Conservation (phyloP, 1,140 invertebrate genomes). For the Drosophila biarmipes region DNA sequence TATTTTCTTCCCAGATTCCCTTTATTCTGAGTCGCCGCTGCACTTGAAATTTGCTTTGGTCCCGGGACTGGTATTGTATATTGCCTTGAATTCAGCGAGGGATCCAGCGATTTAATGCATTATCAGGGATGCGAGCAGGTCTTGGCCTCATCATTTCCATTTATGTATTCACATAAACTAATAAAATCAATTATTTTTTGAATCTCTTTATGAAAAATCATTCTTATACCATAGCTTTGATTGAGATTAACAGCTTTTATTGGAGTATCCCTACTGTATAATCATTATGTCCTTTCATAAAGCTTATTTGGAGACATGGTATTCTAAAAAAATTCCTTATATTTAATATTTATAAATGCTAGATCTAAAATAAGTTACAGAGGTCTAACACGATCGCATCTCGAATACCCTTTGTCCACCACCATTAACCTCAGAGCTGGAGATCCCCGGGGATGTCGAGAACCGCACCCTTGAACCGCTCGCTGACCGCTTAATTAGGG, state of each 20-base stretch:
- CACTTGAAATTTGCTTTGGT: conserved; percentile 48
- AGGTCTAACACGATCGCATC: conserved; percentile 5
- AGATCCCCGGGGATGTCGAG: conserved; percentile 19
- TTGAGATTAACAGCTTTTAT: too few species aligned
- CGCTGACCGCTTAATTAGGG: conserved; percentile 74
- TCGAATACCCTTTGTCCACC: conserved; percentile 34
- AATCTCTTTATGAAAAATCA: too few species aligned
- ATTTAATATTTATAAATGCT: neutral
- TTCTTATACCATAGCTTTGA: too few species aligned
- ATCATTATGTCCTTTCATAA: too few species aligned
- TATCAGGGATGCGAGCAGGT: conserved; percentile 14
- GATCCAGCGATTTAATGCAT: conserved; percentile 64
- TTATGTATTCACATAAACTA: too few species aligned
- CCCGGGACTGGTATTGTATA: conserved; percentile 14
- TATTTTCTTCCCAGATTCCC: conserved; percentile 33
- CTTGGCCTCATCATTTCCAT: neutral
- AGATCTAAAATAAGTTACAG: neutral
- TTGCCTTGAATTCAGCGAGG: conserved; percentile 60
- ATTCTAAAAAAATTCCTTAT: too few species aligned
- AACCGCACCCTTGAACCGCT: conserved; percentile 66
- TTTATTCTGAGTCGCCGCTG: conserved; percentile 51
- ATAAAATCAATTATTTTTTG: neutral
- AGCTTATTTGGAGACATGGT: too few species aligned
- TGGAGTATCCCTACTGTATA: too few species aligned
- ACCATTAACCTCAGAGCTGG: conserved; percentile 40